phyloP scores from a whole-genome alignment of 2,113 vertebrate species.

The Cromileptes altivelis region DNA sequence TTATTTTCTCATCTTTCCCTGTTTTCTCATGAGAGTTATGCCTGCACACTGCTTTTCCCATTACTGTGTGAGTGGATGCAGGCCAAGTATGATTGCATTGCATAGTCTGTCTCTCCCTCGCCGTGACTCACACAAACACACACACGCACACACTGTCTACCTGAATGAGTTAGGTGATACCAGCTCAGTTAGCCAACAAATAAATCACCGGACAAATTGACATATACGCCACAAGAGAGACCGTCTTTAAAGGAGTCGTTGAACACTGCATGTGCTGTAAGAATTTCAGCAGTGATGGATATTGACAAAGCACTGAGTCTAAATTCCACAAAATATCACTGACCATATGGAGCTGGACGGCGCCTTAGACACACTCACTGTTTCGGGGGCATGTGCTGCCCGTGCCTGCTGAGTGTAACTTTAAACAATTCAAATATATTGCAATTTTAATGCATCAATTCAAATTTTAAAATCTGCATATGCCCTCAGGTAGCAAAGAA shows the following conservation, averaged over 20 bases:
- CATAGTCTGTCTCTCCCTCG: conserved; percentile 53
- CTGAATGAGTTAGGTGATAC: conserved; percentile 83
- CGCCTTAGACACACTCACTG: neutral
- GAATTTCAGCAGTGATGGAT: conserved; percentile 73
- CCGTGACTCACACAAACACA: conserved; percentile 45
- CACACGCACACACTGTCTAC: conserved; percentile 48
- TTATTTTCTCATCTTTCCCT: conserved; percentile 89
- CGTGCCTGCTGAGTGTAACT: neutral
- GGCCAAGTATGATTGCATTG: conserved; percentile 78
- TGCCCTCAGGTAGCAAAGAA: neutral
- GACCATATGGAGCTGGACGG: conserved; percentile 1
- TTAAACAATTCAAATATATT: conserved; percentile 11
- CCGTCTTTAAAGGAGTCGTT: conserved; percentile 75
- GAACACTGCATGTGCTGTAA: conserved; percentile 59
- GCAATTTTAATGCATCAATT: conserved; percentile 12
- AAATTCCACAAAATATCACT: conserved; percentile 57
- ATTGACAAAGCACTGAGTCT: conserved; percentile 82
- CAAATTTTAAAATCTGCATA: conserved; percentile 21
- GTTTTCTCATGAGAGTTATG: conserved; percentile 83
- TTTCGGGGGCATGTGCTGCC: neutral
- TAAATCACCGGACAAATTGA: conserved; percentile 87
- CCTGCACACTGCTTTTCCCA: conserved; percentile 82
- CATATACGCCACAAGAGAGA: conserved; percentile 81
- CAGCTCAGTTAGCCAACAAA: conserved; percentile 82
- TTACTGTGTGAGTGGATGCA: conserved; percentile 80